phyloP scores from a whole-genome alignment of 2,113 vertebrate species.

The Actinemys pallida region DNA sequence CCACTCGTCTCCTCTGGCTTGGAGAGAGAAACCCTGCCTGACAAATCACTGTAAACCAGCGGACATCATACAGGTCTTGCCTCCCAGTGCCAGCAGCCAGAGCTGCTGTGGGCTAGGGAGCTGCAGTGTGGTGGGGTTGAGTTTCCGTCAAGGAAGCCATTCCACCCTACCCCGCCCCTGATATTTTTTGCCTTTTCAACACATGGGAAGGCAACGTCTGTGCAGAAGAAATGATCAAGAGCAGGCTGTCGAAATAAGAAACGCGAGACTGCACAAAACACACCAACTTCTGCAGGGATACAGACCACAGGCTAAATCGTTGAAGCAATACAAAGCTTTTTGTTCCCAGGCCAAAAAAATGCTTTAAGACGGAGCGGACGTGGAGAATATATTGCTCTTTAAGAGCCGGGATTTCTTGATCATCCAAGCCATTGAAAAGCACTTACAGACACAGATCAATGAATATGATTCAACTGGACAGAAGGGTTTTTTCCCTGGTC shows the following conservation, averaged over 20 bases:
- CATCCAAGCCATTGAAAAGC: neutral
- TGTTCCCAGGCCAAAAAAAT: neutral
- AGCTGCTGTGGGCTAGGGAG: neutral
- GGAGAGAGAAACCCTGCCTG: neutral
- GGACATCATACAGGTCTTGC: accelerated
- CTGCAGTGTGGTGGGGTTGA: accelerated
- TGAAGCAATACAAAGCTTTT: accelerated
- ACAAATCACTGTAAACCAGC: accelerated
- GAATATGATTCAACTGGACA: neutral
- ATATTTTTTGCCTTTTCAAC: neutral
- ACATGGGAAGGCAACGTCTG: neutral
- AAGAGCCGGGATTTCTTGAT: neutral
- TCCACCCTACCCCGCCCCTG: neutral
- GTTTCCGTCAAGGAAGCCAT: neutral
- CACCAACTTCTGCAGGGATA: neutral
- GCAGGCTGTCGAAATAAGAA: neutral
- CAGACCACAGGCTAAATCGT: neutral
- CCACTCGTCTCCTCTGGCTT: neutral
- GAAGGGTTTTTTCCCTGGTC: neutral
- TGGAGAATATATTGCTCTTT: neutral
- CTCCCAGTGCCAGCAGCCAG: accelerated
- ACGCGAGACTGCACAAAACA: accelerated
- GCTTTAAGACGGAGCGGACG: neutral
- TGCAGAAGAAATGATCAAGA: neutral
- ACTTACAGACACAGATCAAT: neutral